phyloP scores from a whole-genome alignment of 92 coral and sea anemone genomes.

The Porites evermanni region DNA sequence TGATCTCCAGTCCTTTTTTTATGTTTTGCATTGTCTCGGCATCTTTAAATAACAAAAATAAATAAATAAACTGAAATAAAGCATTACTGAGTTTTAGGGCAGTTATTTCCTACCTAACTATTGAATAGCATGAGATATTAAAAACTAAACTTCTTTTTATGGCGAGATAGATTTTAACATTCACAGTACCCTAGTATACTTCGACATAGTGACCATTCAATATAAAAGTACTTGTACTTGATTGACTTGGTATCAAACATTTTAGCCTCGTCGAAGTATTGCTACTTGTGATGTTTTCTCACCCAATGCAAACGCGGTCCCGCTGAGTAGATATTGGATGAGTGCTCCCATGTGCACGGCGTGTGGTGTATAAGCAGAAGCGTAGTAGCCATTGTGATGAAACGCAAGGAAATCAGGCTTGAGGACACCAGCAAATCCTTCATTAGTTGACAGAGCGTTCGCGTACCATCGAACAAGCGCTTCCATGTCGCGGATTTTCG shows the following conservation, averaged over 20 bases:
- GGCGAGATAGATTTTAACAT: too few relatives aligned
- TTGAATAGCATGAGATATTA: too few relatives aligned
- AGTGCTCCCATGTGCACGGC: constrained; percentile 67
- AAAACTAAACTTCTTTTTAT: too few relatives aligned
- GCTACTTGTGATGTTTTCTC: not conserved
- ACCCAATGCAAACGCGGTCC: constrained; percentile 27
- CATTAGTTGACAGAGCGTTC: constrained; percentile 49
- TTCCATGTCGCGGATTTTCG: constrained; percentile 72
- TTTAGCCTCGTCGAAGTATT: not conserved
- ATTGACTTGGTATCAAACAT: too few relatives aligned
- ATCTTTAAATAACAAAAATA: not conserved
- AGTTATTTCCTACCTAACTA: too few relatives aligned
- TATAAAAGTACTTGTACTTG: too few relatives aligned
- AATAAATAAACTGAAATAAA: not conserved
- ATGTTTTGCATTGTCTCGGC: constrained; percentile 24
- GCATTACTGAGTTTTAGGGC: too few relatives aligned
- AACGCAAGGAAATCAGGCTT: constrained; percentile 75
- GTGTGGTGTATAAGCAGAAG: constrained; percentile 61
- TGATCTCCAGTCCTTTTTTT: constrained; percentile 40
- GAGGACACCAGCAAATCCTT: constrained; percentile 62
- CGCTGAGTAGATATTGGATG: constrained; percentile 51
- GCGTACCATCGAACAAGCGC: constrained; percentile 61
- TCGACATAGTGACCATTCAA: too few relatives aligned
- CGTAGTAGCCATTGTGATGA: constrained; percentile 75
- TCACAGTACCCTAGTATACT: too few relatives aligned